A percentile compares a stretch with the other conserved stretches of the same genome.
Conservation (phyloP, 2,888 invertebrate species). For the Lasioglossum malachurum region DNA sequence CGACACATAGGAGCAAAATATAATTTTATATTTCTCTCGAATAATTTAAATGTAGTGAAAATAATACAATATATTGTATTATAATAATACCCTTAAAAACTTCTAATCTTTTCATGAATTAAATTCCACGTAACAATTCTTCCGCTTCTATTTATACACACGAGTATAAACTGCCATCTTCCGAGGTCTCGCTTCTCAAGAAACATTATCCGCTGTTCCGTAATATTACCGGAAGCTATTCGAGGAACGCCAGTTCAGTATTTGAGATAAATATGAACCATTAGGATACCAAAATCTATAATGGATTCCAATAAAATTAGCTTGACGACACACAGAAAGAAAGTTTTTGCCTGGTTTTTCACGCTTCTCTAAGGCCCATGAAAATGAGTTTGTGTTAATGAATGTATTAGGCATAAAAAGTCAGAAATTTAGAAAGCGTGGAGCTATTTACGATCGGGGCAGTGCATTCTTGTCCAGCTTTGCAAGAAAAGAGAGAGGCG, state of each 20-base stretch:
- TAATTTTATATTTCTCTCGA: too few relatives aligned
- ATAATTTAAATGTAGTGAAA: too few relatives aligned
- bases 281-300: background rate
- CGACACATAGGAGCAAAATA: too few relatives aligned
- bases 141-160: too few relatives aligned
- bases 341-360: slow-evolving; percentile 28
- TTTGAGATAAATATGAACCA: background rate
- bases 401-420: slow-evolving; percentile 53
- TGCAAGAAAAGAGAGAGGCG: slow-evolving; percentile 28
- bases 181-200: too few relatives aligned
- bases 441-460: slow-evolving; percentile 54
- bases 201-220: too few relatives aligned
- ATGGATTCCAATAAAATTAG: background rate
- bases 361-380: slow-evolving; percentile 22
- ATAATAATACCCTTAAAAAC: too few relatives aligned
- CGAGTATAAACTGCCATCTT: too few relatives aligned
- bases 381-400: slow-evolving; percentile 50
- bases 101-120: too few relatives aligned
- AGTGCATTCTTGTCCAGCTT: slow-evolving; percentile 42
- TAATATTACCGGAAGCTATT: background rate
- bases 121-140: too few relatives aligned
- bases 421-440: slow-evolving; percentile 69
- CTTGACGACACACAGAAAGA: background rate
- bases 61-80: too few relatives aligned
- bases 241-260: background rate